Conservation (phyloP, 2,797 vertebrate genomes). For the Cyclura pinguis region DNA sequence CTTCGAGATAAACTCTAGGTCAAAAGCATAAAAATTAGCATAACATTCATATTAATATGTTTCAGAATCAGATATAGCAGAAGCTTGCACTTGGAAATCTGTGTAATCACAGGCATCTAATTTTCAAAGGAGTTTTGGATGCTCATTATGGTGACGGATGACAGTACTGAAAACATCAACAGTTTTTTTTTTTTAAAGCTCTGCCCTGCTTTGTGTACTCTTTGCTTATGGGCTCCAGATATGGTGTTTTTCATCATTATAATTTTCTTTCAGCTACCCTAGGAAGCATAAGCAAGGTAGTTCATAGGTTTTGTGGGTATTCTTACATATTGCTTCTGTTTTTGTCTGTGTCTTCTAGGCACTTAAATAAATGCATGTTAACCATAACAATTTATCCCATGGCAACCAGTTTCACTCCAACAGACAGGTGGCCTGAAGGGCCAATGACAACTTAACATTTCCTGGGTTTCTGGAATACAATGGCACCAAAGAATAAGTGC, state of each 20-base stretch:
- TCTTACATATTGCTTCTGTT: slow-evolving; percentile 11
- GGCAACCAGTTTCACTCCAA: slow-evolving; percentile 24
- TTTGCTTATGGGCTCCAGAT: slow-evolving; percentile 54
- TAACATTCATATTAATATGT: slow-evolving; percentile 87
- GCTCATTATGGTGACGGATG: slow-evolving; percentile 94
- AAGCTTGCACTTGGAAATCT: slow-evolving; percentile 82
- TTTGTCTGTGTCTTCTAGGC: not conserved
- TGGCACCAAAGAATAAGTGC: slow-evolving; percentile 30
- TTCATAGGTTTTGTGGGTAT: not conserved
- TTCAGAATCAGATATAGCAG: slow-evolving; percentile 79
- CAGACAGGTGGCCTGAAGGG: slow-evolving; percentile 4
- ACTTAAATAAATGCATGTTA: slow-evolving; percentile 23
- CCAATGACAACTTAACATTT: slow-evolving; percentile 28
- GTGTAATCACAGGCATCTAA: slow-evolving; percentile 89
- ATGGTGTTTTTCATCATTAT: slow-evolving; percentile 58
- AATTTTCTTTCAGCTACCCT: slow-evolving; percentile 62
- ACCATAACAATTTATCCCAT: slow-evolving; percentile 13
- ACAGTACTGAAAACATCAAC: slow-evolving; percentile 82
- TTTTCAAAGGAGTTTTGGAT: slow-evolving; percentile 84
- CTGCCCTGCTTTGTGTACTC: slow-evolving; percentile 58
- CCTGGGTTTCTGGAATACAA: slow-evolving; percentile 15
- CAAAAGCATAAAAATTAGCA: slow-evolving; percentile 82
- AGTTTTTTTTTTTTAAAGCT: slow-evolving; percentile 65
- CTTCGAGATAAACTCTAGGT: slow-evolving; percentile 81
- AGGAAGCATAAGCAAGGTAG: slow-evolving; percentile 34